A percentile compares a stretch with the other conserved stretches of the same genome.
Evolutionary conservation across 2,113 vertebrate genomes (phyloP).

Genomic region (Urocynchramus pylzowi): DNA sequence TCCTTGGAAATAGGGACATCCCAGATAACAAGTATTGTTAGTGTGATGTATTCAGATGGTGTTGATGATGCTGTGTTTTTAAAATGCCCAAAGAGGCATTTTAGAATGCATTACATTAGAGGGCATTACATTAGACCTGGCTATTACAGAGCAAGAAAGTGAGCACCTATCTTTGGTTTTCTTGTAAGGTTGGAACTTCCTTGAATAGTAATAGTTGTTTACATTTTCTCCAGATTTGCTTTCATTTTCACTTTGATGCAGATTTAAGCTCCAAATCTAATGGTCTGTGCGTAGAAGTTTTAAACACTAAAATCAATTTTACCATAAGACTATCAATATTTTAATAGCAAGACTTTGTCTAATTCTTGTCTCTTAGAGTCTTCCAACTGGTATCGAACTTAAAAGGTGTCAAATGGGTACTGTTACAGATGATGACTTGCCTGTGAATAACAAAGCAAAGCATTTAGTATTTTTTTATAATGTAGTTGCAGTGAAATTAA

Average conservation of each 20-base stretch:
- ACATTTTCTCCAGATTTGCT: neutral
- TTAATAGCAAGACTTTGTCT: neutral
- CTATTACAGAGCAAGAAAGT: neutral
- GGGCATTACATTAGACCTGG: neutral
- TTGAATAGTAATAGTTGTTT: neutral
- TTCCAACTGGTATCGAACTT: neutral
- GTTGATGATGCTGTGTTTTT: neutral
- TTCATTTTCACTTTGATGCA: neutral
- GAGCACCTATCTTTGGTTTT: neutral
- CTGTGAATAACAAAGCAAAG: neutral
- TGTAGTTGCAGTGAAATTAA: neutral
- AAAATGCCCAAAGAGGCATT: no score
- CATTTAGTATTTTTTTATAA: neutral
- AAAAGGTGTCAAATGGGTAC: neutral
- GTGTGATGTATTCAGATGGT: neutral
- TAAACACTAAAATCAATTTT: neutral
- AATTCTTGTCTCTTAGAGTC: neutral
- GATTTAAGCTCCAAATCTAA: neutral
- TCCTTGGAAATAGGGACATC: neutral
- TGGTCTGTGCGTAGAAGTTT: neutral
- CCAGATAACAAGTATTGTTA: neutral
- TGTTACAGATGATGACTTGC: neutral
- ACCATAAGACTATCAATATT: neutral
- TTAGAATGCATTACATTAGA: no score
- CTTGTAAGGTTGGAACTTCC: neutral